phyloP scores from a whole-genome alignment of 2,888 invertebrate species.

The Notodonta dromedarius region DNA sequence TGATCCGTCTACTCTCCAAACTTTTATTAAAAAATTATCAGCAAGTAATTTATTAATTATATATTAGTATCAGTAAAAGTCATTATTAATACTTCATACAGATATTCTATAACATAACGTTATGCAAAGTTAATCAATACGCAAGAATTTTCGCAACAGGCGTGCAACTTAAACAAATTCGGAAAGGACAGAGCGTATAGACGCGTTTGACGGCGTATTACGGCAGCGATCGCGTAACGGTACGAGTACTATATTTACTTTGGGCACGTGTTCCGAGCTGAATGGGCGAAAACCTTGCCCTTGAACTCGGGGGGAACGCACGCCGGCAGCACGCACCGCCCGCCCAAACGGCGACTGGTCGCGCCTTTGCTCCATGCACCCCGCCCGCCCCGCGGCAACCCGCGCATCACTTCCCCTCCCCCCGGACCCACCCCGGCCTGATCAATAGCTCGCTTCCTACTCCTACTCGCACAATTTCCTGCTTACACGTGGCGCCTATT shows the following conservation, averaged over 20 bases:
- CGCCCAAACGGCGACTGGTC: conserved; percentile 70
- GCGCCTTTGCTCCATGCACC: conserved; percentile 49
- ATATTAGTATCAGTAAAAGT: no score
- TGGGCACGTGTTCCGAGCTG: conserved; percentile 79
- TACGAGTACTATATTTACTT: conserved; percentile 81
- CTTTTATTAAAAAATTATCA: no score
- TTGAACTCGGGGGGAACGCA: conserved; percentile 78
- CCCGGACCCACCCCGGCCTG: conserved; percentile 48
- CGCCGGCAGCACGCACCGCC: conserved; percentile 71
- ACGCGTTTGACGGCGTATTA: conserved; percentile 53
- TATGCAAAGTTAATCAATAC: neutral
- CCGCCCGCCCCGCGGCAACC: conserved; percentile 23
- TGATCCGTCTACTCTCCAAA: no score
- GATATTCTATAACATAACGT: no score
- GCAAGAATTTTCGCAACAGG: neutral
- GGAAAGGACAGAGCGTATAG: conserved; percentile 31
- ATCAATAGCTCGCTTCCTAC: conserved; percentile 67
- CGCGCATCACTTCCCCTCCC: conserved; percentile 32
- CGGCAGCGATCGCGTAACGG: conserved; percentile 65
- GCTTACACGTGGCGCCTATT: conserved; percentile 42
- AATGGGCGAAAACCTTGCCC: conserved; percentile 80
- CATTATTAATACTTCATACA: no score
- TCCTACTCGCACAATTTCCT: conserved; percentile 59
- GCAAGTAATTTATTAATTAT: no score
- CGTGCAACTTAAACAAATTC: conserved; percentile 20